Evolutionary conservation across 2,888 invertebrate genomes (phyloP).

Genomic region (Mesochorus sp.): DNA sequence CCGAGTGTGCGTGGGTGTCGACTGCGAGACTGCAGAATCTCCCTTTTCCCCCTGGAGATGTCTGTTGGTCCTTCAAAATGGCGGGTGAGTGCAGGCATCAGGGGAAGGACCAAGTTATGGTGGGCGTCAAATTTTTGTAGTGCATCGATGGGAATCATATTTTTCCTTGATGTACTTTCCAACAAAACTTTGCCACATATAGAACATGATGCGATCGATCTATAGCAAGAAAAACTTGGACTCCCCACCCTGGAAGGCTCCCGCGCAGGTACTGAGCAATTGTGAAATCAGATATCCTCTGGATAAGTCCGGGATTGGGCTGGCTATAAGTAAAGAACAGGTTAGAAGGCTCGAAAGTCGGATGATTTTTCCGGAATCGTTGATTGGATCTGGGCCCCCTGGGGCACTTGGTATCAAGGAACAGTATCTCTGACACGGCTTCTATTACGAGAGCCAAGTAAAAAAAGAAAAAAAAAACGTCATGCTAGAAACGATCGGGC

Average conservation of each 20-base stretch:
- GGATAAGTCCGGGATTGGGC: conserved; percentile 49
- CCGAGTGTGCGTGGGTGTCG: conserved; percentile 73
- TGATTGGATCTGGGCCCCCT: conserved; percentile 67
- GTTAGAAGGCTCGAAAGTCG: conserved; percentile 61
- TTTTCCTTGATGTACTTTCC: too few relatives aligned
- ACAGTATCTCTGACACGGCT: conserved; percentile 25
- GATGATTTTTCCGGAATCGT: conserved; percentile 69
- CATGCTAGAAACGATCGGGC: conserved; percentile 5
- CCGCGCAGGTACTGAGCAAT: conserved; percentile 54
- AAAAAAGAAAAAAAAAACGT: neutral
- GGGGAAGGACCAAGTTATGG: neutral
- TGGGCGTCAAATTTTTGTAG: neutral
- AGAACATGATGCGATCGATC: too few relatives aligned
- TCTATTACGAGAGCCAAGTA: conserved; percentile 1
- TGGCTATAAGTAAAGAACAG: conserved; percentile 61
- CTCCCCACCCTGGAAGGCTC: too few relatives aligned
- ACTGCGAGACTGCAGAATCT: conserved; percentile 73
- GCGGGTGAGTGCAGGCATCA: conserved; percentile 64
- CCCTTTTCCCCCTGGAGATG: conserved; percentile 49
- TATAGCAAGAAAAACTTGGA: too few relatives aligned
- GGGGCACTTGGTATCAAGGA: conserved; percentile 59
- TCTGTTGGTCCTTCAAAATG: conserved; percentile 76
- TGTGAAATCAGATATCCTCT: conserved; percentile 71
- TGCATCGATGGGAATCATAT: too few relatives aligned
- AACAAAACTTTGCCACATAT: too few relatives aligned